phyloP scores from a whole-genome alignment of 1,140 invertebrate species.

The Dendroctonus valens region DNA sequence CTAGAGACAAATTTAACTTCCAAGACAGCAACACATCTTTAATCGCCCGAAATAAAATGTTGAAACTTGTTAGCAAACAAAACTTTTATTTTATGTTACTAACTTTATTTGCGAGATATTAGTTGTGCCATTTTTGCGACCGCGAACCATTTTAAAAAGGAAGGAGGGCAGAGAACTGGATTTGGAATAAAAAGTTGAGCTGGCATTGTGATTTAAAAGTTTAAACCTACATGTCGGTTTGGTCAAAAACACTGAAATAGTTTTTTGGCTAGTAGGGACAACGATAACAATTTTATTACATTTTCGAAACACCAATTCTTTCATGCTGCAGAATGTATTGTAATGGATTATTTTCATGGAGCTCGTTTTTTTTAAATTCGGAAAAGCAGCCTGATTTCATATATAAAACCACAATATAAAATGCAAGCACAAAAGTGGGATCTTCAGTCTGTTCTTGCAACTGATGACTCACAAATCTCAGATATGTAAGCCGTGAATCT shows the following conservation, averaged over 20 bases:
- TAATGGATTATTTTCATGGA: no score
- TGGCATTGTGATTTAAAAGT: slow-evolving; percentile 31
- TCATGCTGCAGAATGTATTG: no score
- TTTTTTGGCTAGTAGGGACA: not conserved
- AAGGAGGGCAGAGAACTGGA: slow-evolving; percentile 26
- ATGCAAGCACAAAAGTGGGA: no score
- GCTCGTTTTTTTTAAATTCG: no score
- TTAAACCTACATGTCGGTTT: slow-evolving; percentile 24
- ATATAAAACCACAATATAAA: no score
- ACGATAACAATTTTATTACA: no score
- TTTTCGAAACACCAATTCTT: no score
- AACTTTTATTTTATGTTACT: slow-evolving; percentile 17
- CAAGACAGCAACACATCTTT: not conserved
- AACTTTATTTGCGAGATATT: slow-evolving; percentile 28
- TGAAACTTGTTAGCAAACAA: slow-evolving; percentile 15
- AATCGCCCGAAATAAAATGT: slow-evolving; percentile 1
- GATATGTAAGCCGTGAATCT: no score
- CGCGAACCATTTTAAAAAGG: slow-evolving; percentile 23
- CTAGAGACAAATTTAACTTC: not conserved
- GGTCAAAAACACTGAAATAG: slow-evolving; percentile 12
- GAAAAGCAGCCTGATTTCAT: no score
- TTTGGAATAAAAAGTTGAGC: slow-evolving; percentile 21
- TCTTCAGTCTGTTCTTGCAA: no score
- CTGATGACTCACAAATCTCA: no score
- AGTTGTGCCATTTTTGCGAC: slow-evolving; percentile 26